phyloP scores from a whole-genome alignment of 2,113 vertebrate species.

The Sinosuthora webbiana region DNA sequence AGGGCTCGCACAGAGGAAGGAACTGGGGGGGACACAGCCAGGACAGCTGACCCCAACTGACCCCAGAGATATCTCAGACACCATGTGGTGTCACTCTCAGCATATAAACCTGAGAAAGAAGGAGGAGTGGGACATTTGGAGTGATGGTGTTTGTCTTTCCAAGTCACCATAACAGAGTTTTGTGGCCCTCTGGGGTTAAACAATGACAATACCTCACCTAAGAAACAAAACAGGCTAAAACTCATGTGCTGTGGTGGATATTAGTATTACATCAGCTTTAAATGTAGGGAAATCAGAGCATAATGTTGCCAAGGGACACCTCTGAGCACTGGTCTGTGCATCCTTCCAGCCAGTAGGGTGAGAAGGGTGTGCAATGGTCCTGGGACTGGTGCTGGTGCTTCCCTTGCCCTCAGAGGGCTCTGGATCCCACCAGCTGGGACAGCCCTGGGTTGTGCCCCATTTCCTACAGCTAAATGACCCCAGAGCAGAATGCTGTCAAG shows the following conservation, averaged over 20 bases:
- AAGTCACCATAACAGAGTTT: not conserved
- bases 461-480: not conserved
- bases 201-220: not conserved
- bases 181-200: not conserved
- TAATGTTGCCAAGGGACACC: not conserved
- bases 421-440: not conserved
- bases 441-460: not conserved
- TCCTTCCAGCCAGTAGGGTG: not conserved
- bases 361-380: not conserved
- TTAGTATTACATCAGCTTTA: not conserved
- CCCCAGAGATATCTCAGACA: not conserved
- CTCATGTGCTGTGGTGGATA: not conserved
- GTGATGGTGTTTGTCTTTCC: not conserved
- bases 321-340: not conserved
- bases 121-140: rapidly evolving
- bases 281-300: not conserved
- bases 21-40: not conserved
- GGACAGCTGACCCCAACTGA: not conserved
- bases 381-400: not conserved
- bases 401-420: not conserved
- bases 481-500: not conserved
- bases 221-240: not conserved
- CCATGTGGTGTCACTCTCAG: not conserved
- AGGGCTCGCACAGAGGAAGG: not conserved
- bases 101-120: not conserved